Evolutionary conservation across 1,140 invertebrate genomes (phyloP).

Genomic region (Platyura marginata): DNA sequence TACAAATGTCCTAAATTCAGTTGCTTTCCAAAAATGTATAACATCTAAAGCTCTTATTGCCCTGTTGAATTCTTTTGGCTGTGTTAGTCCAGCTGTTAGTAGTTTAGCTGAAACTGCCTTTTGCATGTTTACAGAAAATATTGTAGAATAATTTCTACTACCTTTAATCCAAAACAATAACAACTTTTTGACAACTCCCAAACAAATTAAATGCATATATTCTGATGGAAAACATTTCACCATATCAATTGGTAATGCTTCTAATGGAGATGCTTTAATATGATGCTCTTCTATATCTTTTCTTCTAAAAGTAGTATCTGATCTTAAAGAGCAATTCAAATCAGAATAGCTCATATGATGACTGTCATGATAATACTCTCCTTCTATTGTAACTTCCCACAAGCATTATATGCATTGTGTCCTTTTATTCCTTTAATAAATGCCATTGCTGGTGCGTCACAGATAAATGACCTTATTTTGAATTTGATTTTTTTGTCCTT

Average conservation of each 20-base stretch:
- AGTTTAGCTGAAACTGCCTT: not conserved
- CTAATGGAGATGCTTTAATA: not conserved
- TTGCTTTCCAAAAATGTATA: slow-evolving; percentile 14
- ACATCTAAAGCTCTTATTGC: slow-evolving; percentile 3
- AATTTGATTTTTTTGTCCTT: slow-evolving; percentile 3
- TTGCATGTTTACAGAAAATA: not conserved
- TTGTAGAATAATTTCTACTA: not conserved
- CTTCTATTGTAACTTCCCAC: slow-evolving; percentile 3
- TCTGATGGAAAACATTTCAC: slow-evolving; percentile 6
- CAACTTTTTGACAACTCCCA: slow-evolving; percentile 6
- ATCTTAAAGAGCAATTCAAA: not conserved
- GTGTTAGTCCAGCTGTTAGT: not conserved
- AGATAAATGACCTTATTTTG: slow-evolving; percentile 6
- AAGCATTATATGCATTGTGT: slow-evolving; percentile 4
- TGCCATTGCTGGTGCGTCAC: slow-evolving; percentile 6
- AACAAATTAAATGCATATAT: slow-evolving; percentile 6
- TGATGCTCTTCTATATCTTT: slow-evolving; percentile 4
- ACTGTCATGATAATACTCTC: not conserved
- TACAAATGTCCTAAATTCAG: slow-evolving; percentile 21
- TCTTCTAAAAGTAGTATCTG: slow-evolving; percentile 4
- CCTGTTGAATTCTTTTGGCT: slow-evolving; percentile 7
- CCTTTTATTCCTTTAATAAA: slow-evolving; percentile 4
- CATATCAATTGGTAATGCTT: slow-evolving; percentile 2
- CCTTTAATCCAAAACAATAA: slow-evolving; percentile 4
- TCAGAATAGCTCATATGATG: slow-evolving; percentile 1